Evolutionary conservation across 1,140 invertebrate genomes (phyloP).

Genomic region (Aporrectodea caliginosa): DNA sequence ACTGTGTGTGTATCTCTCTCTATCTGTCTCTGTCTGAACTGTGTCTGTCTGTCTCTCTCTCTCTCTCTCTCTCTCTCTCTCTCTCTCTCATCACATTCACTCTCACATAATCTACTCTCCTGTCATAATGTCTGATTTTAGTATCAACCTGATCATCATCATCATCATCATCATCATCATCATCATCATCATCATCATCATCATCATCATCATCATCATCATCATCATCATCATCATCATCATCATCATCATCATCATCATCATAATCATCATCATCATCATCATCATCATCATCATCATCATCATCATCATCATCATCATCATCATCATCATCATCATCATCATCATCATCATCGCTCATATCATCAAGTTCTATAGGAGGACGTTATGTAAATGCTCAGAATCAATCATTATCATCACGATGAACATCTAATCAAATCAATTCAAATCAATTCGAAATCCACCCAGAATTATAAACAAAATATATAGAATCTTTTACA

Average conservation of each 20-base stretch:
- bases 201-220: slow-evolving; percentile 36
- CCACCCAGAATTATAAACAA: too few relatives aligned
- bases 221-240: slow-evolving; percentile 36
- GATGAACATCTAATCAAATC: too few relatives aligned
- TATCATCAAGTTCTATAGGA: too few relatives aligned
- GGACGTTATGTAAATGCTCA: neutral
- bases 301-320: slow-evolving; percentile 34
- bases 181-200: slow-evolving; percentile 34
- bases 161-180: slow-evolving; percentile 34
- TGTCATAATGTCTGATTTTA: neutral
- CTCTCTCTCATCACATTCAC: neutral
- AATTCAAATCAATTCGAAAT: too few relatives aligned
- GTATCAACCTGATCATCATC: slow-evolving; percentile 34
- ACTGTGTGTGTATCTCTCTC: too few relatives aligned
- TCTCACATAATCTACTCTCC: neutral
- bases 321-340: slow-evolving; percentile 36
- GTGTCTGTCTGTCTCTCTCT: too few relatives aligned
- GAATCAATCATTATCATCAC: neutral
- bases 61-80: slow-evolving; percentile 1
- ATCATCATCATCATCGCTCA: slow-evolving; percentile 36
- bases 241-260: slow-evolving; percentile 30
- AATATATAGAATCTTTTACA: too few relatives aligned
- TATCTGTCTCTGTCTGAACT: too few relatives aligned
- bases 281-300: slow-evolving; percentile 33
- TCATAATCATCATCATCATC: too few relatives aligned